Conservation (phyloP, 2,113 vertebrate genomes). For the Brachionichthys hirsutus region DNA sequence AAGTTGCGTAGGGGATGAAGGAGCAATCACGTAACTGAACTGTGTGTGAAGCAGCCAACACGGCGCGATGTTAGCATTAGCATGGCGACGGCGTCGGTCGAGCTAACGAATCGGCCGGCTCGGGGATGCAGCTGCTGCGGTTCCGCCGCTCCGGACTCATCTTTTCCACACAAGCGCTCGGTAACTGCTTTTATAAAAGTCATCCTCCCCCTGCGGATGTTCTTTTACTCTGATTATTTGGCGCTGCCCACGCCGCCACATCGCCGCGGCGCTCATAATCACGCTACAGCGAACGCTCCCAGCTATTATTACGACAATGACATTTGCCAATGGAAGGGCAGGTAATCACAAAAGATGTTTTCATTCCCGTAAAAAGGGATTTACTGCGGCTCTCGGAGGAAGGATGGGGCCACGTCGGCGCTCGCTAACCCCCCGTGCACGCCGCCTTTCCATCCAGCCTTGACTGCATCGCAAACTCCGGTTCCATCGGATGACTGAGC, state of each 20-base stretch:
- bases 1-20: no score
- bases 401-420: constrained; percentile 52
- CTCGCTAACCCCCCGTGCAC: constrained; percentile 17
- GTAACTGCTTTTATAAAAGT: constrained; percentile 45
- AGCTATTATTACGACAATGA: constrained; percentile 62
- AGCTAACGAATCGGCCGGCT: no score
- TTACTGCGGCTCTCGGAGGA: constrained; percentile 41
- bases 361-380: constrained; percentile 56
- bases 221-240: constrained; percentile 26
- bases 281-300: constrained; percentile 38
- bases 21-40: no score
- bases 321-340: constrained; percentile 67
- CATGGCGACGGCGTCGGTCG: no score
- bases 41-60: no score
- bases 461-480: constrained; percentile 59
- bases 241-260: constrained; percentile 27
- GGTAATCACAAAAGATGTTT: constrained; percentile 63
- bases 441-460: constrained; percentile 44
- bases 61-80: no score
- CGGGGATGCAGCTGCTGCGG: background rate
- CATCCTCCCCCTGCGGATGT: constrained; percentile 43
- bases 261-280: constrained; percentile 43
- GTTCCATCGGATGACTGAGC: constrained; percentile 37
- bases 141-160: background rate
- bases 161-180: constrained; percentile 3